Evolutionary conservation across 2,797 vertebrate genomes (phyloP), one percentile per base, ranked within the genome.

Genomic region (Cottoperca gobio): DNA sequence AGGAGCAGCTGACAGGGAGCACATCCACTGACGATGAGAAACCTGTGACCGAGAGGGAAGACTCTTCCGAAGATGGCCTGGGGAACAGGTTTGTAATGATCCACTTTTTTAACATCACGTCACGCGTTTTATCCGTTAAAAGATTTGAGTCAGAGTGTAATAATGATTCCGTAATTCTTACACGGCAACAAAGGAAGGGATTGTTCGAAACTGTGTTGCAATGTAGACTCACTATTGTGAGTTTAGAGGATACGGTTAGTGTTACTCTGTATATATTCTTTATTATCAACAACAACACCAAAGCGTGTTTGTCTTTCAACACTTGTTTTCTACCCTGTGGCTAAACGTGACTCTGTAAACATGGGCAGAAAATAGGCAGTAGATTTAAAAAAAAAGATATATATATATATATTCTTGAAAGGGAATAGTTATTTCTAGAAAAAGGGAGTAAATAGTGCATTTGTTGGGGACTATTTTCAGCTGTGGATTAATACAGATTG

Each of bases 61-160:
- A 39, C 11, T 42, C 45, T 12, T 14, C 28, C 39, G 73, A 73
- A 37, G 71, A 79, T 0, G 37, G 35, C 35, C 74, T 77, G 19
- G 49, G 19, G 1, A 81, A 80, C 82, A 93, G 93, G 94, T 95
- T 71, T 68, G 91, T 79, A 0, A 21, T 64, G 35, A 53, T 33
- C 11, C 43, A 14, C 21, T 50, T 59, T 24, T 6, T n/a, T 2
- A 59, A 21, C 3, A 17, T 40, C 13, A 14, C 5, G 21, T 5
- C 19, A 14, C n/a, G 55, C 21, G 21, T 28, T 58, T 61, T 39
- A 39, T 35, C 39, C 1, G 14, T 19, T 21, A 26, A 49, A 31
- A 49, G 40, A 35, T 21, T n/a, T 55, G 19, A 24, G 23, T 42
- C 13, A 49, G 28, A 58, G 37, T 31, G 33, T 11, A 12, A 7